Percentiles rank a stretch among this genome's conserved stretches.
These are phyloP conservation scores for Crotalus adamanteus DNA, from an alignment of 2,797 vertebrate species.

Conservation along the genomic window DNA sequence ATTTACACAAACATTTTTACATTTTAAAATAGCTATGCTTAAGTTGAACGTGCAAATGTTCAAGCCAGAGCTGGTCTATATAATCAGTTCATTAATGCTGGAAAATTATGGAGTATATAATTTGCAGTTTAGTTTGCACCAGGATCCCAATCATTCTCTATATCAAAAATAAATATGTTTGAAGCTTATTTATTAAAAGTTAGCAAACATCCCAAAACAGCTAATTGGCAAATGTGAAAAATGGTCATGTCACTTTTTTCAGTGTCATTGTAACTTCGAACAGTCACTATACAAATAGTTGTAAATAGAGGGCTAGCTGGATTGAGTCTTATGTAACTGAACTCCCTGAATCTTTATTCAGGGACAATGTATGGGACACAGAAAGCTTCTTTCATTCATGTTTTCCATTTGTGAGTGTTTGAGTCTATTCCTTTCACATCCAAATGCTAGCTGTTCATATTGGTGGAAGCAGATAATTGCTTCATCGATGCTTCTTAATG, in stretches of 20 bases:
- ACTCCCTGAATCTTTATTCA: not conserved
- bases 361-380: not conserved
- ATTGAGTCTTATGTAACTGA: not conserved
- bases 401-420: not conserved
- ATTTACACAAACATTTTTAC: not conserved
- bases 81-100: not conserved
- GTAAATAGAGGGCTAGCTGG: not conserved
- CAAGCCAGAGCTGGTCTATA: not conserved
- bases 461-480: rapidly evolving
- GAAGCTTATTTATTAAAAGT: not conserved
- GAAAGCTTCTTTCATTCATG: not conserved
- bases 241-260: not conserved
- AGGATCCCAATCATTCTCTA: not conserved
- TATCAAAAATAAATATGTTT: not conserved
- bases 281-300: not conserved
- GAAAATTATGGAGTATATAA: not conserved
- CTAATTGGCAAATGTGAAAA: not conserved
- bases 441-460: not conserved
- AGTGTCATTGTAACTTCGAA: not conserved
- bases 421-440: not conserved
- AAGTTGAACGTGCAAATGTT: not conserved
- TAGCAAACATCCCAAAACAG: not conserved
- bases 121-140: not conserved
- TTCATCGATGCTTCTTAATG: not conserved
- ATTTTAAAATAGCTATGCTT: not conserved